Conservation (phyloP, 2,888 invertebrate species). For the Zygogramma bicolorata region DNA sequence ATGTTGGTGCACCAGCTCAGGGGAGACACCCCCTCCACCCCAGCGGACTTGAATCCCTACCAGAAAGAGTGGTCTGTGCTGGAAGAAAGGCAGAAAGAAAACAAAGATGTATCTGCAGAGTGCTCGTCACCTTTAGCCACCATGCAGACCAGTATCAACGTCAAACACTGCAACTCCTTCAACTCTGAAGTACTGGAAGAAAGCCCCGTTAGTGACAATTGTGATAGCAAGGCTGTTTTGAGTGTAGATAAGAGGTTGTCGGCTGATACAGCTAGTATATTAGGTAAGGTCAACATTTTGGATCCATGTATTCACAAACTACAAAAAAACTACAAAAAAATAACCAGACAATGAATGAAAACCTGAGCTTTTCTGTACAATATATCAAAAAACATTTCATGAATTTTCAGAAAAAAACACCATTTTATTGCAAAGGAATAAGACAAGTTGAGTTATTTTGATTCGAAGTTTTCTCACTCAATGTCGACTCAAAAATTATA, state of each 20-base stretch:
- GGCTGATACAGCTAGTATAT: slow-evolving; percentile 59
- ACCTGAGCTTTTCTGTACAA: too few species aligned
- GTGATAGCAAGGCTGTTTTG: slow-evolving; percentile 52
- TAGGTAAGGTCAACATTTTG: slow-evolving; percentile 59
- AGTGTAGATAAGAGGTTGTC: slow-evolving; percentile 61
- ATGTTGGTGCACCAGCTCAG: slow-evolving; percentile 76
- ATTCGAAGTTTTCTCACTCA: too few species aligned
- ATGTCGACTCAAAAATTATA: too few species aligned
- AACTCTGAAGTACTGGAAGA: slow-evolving; percentile 63
- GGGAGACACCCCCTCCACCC: slow-evolving; percentile 55
- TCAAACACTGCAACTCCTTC: slow-evolving; percentile 66
- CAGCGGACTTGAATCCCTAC: slow-evolving; percentile 40
- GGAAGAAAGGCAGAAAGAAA: slow-evolving; percentile 28
- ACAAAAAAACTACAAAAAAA: too few species aligned
- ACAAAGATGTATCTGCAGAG: slow-evolving; percentile 24
- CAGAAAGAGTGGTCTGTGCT: slow-evolving; percentile 40
- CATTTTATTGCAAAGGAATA: too few species aligned
- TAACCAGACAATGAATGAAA: too few species aligned
- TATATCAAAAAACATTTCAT: too few species aligned
- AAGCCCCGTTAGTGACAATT: slow-evolving; percentile 45
- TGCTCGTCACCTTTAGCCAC: slow-evolving; percentile 48
- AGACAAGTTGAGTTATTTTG: too few species aligned
- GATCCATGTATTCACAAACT: too few species aligned
- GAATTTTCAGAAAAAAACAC: too few species aligned
- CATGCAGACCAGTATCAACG: slow-evolving; percentile 57